Conservation (phyloP, 35 echinoderm and acorn worm species). For the Ptychodera flava region DNA sequence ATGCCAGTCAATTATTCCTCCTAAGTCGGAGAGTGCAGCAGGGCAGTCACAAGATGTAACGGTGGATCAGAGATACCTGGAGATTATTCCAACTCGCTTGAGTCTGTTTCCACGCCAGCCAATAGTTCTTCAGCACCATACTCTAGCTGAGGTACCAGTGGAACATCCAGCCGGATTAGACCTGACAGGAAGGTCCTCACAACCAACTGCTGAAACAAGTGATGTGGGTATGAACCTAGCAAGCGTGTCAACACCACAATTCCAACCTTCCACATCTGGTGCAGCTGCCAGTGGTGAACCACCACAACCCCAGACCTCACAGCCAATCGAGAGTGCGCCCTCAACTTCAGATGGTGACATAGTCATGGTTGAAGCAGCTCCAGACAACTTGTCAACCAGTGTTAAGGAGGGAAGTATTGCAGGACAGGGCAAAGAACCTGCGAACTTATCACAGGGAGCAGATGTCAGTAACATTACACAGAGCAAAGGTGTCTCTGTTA, state of each 20-base stretch:
- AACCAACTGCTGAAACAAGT: slow-evolving; percentile 13
- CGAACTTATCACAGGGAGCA: too few relatives aligned
- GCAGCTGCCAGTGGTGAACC: neutral
- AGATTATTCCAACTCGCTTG: slow-evolving; percentile 85
- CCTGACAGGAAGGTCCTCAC: neutral
- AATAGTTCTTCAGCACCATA: neutral
- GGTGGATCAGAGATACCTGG: slow-evolving; percentile 61
- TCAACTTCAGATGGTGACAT: neutral
- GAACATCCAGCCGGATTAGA: neutral
- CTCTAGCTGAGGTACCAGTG: too few relatives aligned
- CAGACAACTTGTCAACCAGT: too few relatives aligned
- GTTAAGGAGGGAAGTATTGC: too few relatives aligned
- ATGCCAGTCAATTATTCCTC: slow-evolving; percentile 17
- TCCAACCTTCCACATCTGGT: neutral
- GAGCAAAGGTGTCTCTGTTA: neutral
- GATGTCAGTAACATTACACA: neutral
- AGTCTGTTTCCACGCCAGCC: slow-evolving; percentile 41
- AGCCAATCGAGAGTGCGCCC: neutral
- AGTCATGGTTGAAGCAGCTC: neutral
- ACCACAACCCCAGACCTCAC: neutral
- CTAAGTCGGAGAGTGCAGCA: neutral
- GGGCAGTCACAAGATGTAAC: slow-evolving; percentile 40
- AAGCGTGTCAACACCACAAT: neutral
- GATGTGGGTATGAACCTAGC: neutral
- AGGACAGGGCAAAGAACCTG: neutral